phyloP scores from a whole-genome alignment of 2,797 vertebrate genomes.

The Macrochelys suwanniensis region DNA sequence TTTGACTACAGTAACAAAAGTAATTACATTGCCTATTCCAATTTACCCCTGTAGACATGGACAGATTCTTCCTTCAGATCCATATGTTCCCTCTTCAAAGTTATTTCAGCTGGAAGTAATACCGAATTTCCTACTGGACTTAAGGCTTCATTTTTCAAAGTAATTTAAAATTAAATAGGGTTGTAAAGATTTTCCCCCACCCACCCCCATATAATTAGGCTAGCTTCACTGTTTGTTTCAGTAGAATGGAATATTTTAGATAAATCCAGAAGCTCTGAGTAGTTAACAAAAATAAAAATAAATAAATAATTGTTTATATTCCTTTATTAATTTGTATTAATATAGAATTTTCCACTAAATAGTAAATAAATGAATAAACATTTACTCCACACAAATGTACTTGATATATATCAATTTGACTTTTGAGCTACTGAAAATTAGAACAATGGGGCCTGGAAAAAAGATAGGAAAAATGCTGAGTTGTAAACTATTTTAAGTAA shows the following conservation, averaged over 20 bases:
- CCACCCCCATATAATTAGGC: fast-evolving
- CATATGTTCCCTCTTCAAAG: background rate
- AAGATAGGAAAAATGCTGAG: too few relatives aligned
- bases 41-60: background rate
- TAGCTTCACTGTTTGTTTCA: background rate
- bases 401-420: background rate
- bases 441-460: background rate
- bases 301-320: background rate
- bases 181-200: background rate
- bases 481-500: too few relatives aligned
- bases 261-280: background rate
- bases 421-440: background rate
- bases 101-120: background rate
- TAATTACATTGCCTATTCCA: background rate
- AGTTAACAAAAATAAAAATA: background rate
- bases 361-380: background rate
- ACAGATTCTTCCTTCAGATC: background rate
- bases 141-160: background rate
- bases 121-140: background rate
- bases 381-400: background rate
- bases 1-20: background rate
- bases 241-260: background rate
- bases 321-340: background rate
- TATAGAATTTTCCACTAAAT: background rate
- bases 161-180: background rate